Conservation (phyloP, 1,140 invertebrate genomes). For the Himalopsyche phryganea region DNA sequence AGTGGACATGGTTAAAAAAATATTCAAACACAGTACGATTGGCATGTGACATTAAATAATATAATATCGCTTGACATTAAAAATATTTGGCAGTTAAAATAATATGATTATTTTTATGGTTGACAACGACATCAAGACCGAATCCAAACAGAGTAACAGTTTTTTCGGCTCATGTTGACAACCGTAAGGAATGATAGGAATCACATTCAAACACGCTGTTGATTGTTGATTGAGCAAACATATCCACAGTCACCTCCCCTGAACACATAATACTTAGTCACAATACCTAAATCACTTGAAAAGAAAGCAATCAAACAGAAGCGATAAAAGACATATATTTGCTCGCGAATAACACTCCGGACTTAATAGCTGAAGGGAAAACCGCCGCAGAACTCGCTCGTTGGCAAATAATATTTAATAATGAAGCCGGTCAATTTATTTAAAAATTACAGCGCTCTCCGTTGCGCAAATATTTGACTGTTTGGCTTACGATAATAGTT, state of each 20-base stretch:
- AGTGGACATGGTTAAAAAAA: too few relatives aligned
- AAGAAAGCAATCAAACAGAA: slow-evolving; percentile 27
- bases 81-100: too few relatives aligned
- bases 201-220: slow-evolving; percentile 32
- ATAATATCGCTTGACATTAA: too few relatives aligned
- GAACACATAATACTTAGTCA: slow-evolving; percentile 21
- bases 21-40: too few relatives aligned
- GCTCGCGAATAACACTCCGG: slow-evolving; percentile 7
- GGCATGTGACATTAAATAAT: too few relatives aligned
- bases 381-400: neutral
- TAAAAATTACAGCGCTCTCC: slow-evolving; percentile 33
- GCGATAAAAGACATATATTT: slow-evolving; percentile 21
- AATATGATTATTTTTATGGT: too few relatives aligned
- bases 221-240: slow-evolving; percentile 31
- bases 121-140: too few relatives aligned
- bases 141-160: too few relatives aligned
- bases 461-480: slow-evolving; percentile 32
- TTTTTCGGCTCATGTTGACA: too few relatives aligned
- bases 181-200: slow-evolving; percentile 20
- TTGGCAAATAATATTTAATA: slow-evolving; percentile 29
- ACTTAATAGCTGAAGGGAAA: neutral
- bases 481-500: slow-evolving; percentile 33
- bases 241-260: neutral
- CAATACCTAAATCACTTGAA: slow-evolving; percentile 26
- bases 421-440: slow-evolving; percentile 33